Evolutionary conservation across 2,888 invertebrate genomes (phyloP).

Genomic region (Mimumesa dahlbomi): DNA sequence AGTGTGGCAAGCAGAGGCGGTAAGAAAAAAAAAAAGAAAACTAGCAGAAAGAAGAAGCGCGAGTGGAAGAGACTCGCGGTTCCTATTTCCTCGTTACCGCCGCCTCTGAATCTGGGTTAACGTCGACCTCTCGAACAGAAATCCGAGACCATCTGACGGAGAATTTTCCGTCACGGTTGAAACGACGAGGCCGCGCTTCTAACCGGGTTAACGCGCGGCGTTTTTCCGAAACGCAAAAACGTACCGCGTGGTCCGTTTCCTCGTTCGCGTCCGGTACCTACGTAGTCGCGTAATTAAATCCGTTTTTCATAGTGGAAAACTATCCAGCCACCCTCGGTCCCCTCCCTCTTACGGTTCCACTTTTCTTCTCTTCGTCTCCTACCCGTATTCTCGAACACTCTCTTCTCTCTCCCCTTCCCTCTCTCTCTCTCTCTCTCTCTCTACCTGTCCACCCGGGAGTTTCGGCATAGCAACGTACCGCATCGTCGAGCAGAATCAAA

Average conservation of each 20-base stretch:
- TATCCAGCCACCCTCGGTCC: no score
- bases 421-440: constrained; percentile 1
- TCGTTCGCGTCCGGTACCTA: constrained; percentile 13
- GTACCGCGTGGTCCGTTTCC: not conserved
- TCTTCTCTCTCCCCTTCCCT: not conserved
- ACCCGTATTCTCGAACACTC: no score
- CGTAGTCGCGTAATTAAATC: constrained; percentile 59
- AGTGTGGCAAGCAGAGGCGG: no score
- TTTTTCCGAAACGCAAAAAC: constrained; percentile 10
- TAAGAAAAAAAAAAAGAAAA: not conserved
- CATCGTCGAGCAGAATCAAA: constrained; percentile 38
- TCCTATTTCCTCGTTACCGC: not conserved
- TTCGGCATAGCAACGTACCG: constrained; percentile 18
- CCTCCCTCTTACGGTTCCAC: constrained; percentile 4
- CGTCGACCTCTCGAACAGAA: no score
- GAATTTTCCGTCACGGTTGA: no score
- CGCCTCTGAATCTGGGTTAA: no score
- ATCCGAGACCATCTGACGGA: no score
- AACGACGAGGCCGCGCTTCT: not conserved
- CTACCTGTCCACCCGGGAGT: no score
- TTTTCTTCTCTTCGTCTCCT: constrained; percentile 7
- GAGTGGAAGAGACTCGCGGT: not conserved
- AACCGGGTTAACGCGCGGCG: constrained; percentile 1
- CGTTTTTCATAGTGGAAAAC: constrained; percentile 39
- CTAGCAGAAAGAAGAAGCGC: not conserved